These are phyloP conservation scores for Drosophila seguyi DNA, from an alignment of 1,140 invertebrate genomes.

Conservation along the genomic window DNA sequence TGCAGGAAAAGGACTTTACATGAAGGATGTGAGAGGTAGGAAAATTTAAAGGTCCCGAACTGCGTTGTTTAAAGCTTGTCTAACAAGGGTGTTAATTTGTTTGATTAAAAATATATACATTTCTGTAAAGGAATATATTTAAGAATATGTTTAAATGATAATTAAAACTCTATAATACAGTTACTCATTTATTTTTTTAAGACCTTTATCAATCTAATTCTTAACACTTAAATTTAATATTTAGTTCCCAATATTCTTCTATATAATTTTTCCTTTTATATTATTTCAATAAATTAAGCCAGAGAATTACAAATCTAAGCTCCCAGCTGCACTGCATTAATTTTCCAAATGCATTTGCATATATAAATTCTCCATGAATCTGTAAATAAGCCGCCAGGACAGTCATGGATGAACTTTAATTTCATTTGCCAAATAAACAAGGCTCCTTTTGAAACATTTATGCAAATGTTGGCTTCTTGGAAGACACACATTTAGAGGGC, in stretches of 20 bases:
- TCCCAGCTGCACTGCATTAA: slow-evolving; percentile 1
- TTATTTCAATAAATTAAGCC: neutral
- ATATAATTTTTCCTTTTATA: too few species aligned
- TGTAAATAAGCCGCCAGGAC: neutral
- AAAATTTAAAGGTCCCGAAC: slow-evolving; percentile 7
- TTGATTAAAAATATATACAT: neutral
- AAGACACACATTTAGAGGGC: slow-evolving; percentile 20
- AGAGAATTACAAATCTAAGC: neutral
- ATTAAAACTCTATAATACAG: neutral
- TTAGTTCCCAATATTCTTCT: neutral
- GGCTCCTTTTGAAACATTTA: slow-evolving; percentile 32
- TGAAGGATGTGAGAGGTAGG: slow-evolving; percentile 10
- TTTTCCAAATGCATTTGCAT: slow-evolving; percentile 16
- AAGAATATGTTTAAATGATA: neutral
- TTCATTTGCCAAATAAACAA: slow-evolving; percentile 20
- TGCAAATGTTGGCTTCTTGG: slow-evolving; percentile 18
- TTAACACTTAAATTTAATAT: neutral
- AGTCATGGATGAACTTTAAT: slow-evolving; percentile 15
- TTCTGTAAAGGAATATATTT: neutral
- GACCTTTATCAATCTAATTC: too few species aligned
- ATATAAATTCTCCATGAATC: slow-evolving; percentile 1
- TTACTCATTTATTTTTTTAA: too few species aligned
- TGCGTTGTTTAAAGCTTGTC: slow-evolving; percentile 46
- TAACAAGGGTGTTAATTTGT: slow-evolving; percentile 34
- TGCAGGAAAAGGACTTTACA: neutral